A percentile compares a stretch with the other conserved stretches of the same genome.
These are phyloP conservation scores for Osedax fenrisi DNA, from an alignment of 2,888 invertebrate species.

Conservation along the genomic window DNA sequence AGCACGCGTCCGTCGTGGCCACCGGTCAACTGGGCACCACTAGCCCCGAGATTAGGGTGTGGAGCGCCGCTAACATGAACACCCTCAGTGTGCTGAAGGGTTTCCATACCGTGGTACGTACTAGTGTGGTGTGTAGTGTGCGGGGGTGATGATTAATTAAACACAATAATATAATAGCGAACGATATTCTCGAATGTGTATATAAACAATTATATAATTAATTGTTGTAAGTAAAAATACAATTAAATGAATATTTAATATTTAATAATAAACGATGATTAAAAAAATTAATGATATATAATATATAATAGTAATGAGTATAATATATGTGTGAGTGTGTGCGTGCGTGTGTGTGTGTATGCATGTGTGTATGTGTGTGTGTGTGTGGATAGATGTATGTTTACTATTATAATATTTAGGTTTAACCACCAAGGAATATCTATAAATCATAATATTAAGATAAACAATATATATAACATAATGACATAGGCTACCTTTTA, in stretches of 20 bases:
- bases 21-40: slow-evolving; percentile 50
- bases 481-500: too few species aligned
- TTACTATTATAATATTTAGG: background rate
- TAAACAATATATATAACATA: background rate
- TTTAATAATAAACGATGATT: background rate
- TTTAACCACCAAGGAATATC: too few species aligned
- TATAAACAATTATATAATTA: slow-evolving; percentile 30
- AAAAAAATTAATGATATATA: too few species aligned
- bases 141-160: too few species aligned
- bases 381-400: background rate
- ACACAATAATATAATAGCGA: too few species aligned
- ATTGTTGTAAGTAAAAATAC: background rate
- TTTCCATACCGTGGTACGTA: too few species aligned
- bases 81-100: slow-evolving; percentile 45
- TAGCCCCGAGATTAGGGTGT: slow-evolving; percentile 46
- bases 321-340: background rate
- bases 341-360: background rate
- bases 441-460: background rate
- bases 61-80: slow-evolving; percentile 47
- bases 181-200: background rate
- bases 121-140: too few species aligned
- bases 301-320: too few species aligned
- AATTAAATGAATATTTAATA: background rate
- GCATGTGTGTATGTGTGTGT: background rate
- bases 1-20: slow-evolving; percentile 47